Percentiles rank a stretch among this genome's conserved stretches.
Conservation (phyloP, 2,888 invertebrate genomes). For the Melinopterus prodromus region DNA sequence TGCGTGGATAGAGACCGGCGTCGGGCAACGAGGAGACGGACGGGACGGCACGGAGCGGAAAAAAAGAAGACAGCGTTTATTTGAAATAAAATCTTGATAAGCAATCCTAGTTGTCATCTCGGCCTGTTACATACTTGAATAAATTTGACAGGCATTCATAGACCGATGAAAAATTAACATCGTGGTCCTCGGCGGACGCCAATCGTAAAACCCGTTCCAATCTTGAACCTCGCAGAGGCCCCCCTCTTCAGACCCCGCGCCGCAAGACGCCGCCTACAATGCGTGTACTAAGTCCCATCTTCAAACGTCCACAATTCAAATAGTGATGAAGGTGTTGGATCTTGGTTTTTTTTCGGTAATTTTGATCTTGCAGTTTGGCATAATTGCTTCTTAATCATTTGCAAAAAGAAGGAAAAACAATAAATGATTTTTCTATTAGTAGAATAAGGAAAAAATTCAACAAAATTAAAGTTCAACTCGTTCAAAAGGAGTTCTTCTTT, state of each 20-base stretch:
- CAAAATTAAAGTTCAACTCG: too few relatives aligned
- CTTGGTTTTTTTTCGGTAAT: constrained; percentile 11
- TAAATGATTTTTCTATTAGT: too few relatives aligned
- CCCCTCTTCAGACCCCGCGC: neutral
- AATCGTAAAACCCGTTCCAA: constrained; percentile 33
- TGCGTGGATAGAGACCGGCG: constrained; percentile 21
- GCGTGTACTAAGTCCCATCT: neutral
- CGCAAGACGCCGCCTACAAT: neutral
- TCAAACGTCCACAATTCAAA: constrained; percentile 10
- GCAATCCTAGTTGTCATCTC: constrained; percentile 38
- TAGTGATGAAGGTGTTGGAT: neutral
- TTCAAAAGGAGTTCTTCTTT: too few relatives aligned
- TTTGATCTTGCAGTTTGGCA: neutral
- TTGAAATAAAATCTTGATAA: constrained; percentile 39
- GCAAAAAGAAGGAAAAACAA: too few relatives aligned
- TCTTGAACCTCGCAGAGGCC: constrained; percentile 1
- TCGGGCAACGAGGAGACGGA: constrained; percentile 28
- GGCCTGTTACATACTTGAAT: constrained; percentile 38
- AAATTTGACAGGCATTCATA: constrained; percentile 40
- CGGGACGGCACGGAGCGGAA: constrained; percentile 23
- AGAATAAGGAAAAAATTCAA: too few relatives aligned
- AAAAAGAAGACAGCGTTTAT: constrained; percentile 32
- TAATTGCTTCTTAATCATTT: too few relatives aligned
- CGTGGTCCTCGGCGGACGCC: constrained; percentile 25
- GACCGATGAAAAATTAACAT: constrained; percentile 39